Evolutionary conservation across 2,888 invertebrate species (phyloP).

Genomic region (Tortricodes alternella): DNA sequence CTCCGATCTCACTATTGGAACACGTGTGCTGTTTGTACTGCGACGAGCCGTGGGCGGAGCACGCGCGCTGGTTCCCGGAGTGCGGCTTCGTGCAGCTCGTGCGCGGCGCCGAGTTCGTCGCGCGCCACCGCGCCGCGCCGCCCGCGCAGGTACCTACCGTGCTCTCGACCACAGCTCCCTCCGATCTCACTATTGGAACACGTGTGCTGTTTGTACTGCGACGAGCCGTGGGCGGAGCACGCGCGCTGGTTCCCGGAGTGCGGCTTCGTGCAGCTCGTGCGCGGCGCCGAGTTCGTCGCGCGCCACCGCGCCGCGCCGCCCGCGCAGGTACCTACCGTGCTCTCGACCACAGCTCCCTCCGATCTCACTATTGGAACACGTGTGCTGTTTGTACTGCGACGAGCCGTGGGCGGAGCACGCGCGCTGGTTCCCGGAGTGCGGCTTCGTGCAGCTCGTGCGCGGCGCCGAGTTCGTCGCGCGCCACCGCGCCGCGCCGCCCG

Average conservation of each 20-base stretch:
- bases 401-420: too few relatives aligned
- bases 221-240: constrained; percentile 97
- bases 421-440: too few relatives aligned
- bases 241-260: constrained; percentile 96
- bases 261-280: constrained; percentile 90
- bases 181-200: too few relatives aligned
- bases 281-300: constrained; percentile 90
- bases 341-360: background rate
- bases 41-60: constrained; percentile 97
- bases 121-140: constrained; percentile 57
- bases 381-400: too few relatives aligned
- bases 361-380: too few relatives aligned
- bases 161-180: background rate
- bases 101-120: constrained; percentile 91
- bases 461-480: too few relatives aligned
- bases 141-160: constrained; percentile 52
- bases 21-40: constrained; percentile 96
- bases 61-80: constrained; percentile 95
- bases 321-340: constrained; percentile 51
- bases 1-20: too few relatives aligned
- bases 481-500: too few relatives aligned
- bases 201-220: constrained; percentile 97
- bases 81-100: constrained; percentile 92
- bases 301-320: constrained; percentile 50
- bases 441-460: too few relatives aligned